Conservation (phyloP, 2,797 vertebrate species). For the Parotocinclus haroldoi region DNA sequence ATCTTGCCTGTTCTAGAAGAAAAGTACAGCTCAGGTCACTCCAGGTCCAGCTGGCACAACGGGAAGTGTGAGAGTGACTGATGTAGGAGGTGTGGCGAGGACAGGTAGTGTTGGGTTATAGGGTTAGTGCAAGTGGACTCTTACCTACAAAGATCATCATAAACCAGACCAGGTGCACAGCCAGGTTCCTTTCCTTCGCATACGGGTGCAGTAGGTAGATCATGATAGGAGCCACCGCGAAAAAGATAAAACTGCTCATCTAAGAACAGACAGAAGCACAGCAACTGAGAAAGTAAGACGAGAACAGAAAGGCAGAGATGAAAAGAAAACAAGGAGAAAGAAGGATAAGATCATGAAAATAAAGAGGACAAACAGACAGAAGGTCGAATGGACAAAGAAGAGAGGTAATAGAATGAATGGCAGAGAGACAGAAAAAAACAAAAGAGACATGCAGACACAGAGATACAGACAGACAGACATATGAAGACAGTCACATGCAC, state of each 20-base stretch:
- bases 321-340: background rate
- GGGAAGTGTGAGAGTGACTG: background rate
- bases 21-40: no score
- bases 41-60: background rate
- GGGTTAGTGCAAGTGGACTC: slow-evolving; percentile 41
- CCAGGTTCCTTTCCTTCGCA: slow-evolving; percentile 69
- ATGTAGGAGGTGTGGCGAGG: background rate
- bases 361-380: background rate
- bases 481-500: no score
- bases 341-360: background rate
- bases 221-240: slow-evolving; percentile 82
- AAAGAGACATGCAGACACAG: no score
- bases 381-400: no score
- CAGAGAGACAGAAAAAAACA: background rate
- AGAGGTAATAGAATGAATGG: no score
- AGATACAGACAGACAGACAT: no score
- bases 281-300: background rate
- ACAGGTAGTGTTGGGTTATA: background rate
- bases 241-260: slow-evolving; percentile 89
- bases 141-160: slow-evolving; percentile 84
- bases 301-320: background rate
- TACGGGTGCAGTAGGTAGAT: slow-evolving; percentile 85
- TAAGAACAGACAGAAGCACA: slow-evolving; percentile 53
- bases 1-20: no score
- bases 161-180: slow-evolving; percentile 67